Evolutionary conservation across 2,888 invertebrate species (phyloP), one percentile per base, ranked within the genome.

Genomic region (Galerucella calmariensis): DNA sequence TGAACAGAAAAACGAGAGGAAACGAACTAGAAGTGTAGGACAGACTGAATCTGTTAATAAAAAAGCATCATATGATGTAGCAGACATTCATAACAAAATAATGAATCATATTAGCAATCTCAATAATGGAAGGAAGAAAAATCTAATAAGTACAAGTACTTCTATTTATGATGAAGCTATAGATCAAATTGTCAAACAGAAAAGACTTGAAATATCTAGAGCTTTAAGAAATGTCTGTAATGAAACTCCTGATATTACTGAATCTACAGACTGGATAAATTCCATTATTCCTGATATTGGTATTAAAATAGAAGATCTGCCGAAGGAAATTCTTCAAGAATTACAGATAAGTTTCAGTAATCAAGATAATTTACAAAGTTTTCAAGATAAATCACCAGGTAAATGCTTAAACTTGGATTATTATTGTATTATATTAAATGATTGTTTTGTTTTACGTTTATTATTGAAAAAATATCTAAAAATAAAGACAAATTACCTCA

Each of bases 201-300:
- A 86, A 76, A 82, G 86, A 4, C 78, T 87, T 12, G 86, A 87
- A 78, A 80, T 87, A 67, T 86, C 87, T 2, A 82, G 84, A 74
- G 85, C 85, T 14, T 77, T 87, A 48, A 79, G 87, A 46, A 83
- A 85, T 77, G 85, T 87, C 81, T 84, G 84, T 73, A 82, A 81
- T 59, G 75, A 78, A 27, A 58, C 74, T 75, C 80, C 78, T 72
- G 75, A 82, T 58, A 79, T 74, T 44, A 75, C 78, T 20, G 81
- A 83, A 71, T 81, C 79, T 69, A 83, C 79, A 61, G 81, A 85
- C 71, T 79, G 83, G 68, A 84, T 86, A 62, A 85, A 86, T 79
- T 81, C 85, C 0, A 86, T 87, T 58, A 86, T 86, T 69, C 86
- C 87, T 11, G 87, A 87, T 79, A 84, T 87, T 73, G 86, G 84